Evolutionary conservation across 2,797 vertebrate genomes (phyloP).

Genomic region (Hozukius guyotensis): DNA sequence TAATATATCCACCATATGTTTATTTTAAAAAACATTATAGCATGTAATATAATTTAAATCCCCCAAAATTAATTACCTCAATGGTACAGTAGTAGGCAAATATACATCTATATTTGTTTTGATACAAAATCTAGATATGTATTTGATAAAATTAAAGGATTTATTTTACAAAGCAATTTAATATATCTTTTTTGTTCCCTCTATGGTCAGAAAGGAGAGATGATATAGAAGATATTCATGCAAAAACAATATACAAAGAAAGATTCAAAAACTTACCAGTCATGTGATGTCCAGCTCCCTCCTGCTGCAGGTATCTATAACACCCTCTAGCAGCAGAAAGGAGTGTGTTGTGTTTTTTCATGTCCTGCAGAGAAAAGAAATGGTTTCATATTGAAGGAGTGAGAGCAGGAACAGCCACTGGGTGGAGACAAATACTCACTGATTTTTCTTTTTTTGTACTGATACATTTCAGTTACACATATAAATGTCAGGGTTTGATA

Average conservation of each 20-base stretch:
- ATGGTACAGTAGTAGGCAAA: background rate
- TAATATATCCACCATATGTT: background rate
- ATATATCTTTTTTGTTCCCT: too few relatives aligned
- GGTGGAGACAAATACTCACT: slow-evolving; percentile 50
- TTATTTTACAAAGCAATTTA: background rate
- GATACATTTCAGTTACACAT: background rate
- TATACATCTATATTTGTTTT: background rate
- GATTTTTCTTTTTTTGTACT: background rate
- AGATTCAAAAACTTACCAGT: background rate
- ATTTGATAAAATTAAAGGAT: background rate
- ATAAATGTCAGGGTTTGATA: background rate
- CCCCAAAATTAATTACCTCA: background rate
- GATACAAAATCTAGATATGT: background rate
- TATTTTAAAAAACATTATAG: background rate
- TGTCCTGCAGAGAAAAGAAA: background rate
- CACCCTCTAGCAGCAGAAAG: slow-evolving; percentile 19
- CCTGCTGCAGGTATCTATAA: background rate
- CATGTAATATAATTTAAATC: background rate
- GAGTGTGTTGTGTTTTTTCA: background rate
- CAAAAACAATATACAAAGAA: background rate
- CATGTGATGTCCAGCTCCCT: background rate
- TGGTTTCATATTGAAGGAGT: background rate
- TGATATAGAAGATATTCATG: background rate
- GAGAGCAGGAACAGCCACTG: background rate
- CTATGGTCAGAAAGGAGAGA: background rate